phyloP scores from a whole-genome alignment of 2,888 invertebrate genomes.

The Diarsia brunnea region DNA sequence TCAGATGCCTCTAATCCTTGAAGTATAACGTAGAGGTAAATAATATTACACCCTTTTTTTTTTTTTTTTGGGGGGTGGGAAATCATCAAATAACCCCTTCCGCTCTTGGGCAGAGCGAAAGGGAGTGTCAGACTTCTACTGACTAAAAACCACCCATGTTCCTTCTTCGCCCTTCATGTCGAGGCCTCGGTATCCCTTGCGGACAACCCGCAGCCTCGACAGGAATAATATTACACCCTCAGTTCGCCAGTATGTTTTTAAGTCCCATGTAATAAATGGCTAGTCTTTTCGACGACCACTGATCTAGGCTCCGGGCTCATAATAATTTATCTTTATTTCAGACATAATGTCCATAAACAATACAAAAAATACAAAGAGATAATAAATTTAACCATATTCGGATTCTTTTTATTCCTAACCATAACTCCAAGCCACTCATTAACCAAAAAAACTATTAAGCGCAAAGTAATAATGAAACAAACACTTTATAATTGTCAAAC shows the following conservation, averaged over 20 bases:
- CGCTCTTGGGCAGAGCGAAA: too few relatives aligned
- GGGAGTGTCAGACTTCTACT: too few relatives aligned
- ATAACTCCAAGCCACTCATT: not conserved
- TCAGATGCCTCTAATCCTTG: not conserved
- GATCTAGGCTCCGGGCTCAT: not conserved
- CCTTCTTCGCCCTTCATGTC: too few relatives aligned
- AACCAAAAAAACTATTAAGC: not conserved
- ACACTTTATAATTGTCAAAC: not conserved
- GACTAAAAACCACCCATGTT: too few relatives aligned
- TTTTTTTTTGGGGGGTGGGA: too few relatives aligned
- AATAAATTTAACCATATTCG: not conserved
- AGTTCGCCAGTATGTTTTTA: not conserved
- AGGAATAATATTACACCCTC: not conserved
- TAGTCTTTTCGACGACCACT: not conserved
- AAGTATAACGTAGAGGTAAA: not conserved
- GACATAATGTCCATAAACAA: too few relatives aligned
- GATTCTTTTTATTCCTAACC: not conserved
- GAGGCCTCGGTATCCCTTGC: too few relatives aligned
- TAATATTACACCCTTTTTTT: not conserved
- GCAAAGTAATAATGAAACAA: too few relatives aligned
- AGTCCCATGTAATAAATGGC: not conserved
- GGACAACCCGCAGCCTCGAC: too few relatives aligned
- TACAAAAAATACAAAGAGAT: too few relatives aligned
- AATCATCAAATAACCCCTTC: too few relatives aligned
- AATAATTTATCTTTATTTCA: too few relatives aligned